Evolutionary conservation across 2,113 vertebrate species (phyloP), one percentile per base, ranked within the genome.

Genomic region (Melierax canorus): DNA sequence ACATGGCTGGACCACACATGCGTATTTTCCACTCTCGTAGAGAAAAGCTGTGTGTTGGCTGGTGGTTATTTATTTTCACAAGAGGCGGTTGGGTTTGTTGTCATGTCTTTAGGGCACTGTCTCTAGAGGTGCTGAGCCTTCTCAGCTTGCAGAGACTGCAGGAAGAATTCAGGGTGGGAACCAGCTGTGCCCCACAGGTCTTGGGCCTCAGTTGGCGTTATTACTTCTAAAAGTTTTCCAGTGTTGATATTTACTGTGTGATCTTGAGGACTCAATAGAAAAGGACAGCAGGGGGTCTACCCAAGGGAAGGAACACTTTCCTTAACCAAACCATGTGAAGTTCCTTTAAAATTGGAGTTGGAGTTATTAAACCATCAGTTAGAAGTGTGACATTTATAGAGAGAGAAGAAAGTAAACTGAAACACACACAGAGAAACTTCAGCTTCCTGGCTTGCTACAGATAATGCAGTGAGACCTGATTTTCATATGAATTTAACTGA

Each of bases 1-100:
- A 29, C 86, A 30, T 81, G 88, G 55, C 72, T 94, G 90, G 97
- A 91, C 94, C 95, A 96, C 96, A 95, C 94, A 67, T 83, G 72
- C 0, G 0, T 84, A 64, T 93, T 95, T 96, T 94, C 94, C 90
- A 68, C 46, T 90, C 72, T 75, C 0, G 2, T 67, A 41, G 38
- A 88, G 92, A 74, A 92, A 67, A 86, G 63, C 72, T 80, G 26
- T n/a, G 64, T 63, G 87, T 82, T 2, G 19, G 66, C 80, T 94
- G 68, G 36, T 67, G 53, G 43, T 51, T 96, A 72, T 94, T 96
- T 97, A 59, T 95, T 95, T 93, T 86, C 64, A 86, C 21, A 63
- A 48, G 64, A 86, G 83, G 51, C n/a, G 0, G 55, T 12, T 96
- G 78, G 38, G 58, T 92, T 93, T 94, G 71, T 92, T 93, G 83